A percentile compares a stretch with the other conserved stretches of the same genome.
These are phyloP conservation scores for Argyresthia albistria DNA, from an alignment of 2,888 invertebrate genomes.

Conservation along the genomic window DNA sequence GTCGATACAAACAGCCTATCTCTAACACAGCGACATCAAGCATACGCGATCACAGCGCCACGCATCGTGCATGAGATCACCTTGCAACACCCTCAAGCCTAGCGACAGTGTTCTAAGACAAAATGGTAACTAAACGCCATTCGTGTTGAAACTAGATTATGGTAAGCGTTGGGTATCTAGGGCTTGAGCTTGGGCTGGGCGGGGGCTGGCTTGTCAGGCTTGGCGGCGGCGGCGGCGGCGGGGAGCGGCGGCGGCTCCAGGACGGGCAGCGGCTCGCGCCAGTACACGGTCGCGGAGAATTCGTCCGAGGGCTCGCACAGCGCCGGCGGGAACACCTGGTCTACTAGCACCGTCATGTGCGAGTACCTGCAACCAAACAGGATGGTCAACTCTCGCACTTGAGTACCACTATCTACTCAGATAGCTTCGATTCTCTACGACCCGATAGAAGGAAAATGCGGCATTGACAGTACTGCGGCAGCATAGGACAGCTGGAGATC, in stretches of 20 bases:
- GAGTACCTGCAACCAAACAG: slow-evolving; percentile 82
- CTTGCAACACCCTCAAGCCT: background rate
- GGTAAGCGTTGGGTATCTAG: too few species aligned
- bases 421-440: too few species aligned
- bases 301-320: slow-evolving; percentile 73
- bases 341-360: slow-evolving; percentile 94
- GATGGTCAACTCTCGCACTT: too few species aligned
- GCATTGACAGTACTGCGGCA: too few species aligned
- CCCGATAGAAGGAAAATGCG: too few species aligned
- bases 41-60: background rate
- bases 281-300: slow-evolving; percentile 92
- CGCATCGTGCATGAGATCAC: background rate
- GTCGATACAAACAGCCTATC: background rate
- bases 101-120: background rate
- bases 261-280: slow-evolving; percentile 83
- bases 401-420: too few species aligned
- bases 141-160: too few species aligned
- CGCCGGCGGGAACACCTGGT: slow-evolving; percentile 94
- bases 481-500: too few species aligned
- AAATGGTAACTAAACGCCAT: too few species aligned
- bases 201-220: background rate
- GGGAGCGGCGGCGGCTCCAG: slow-evolving; percentile 12
- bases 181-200: background rate
- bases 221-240: background rate
- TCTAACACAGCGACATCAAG: background rate